Percentiles rank a stretch among this genome's conserved stretches.
Evolutionary conservation across 2,888 invertebrate genomes (phyloP).

Genomic region (Tolmerus cingulatus): DNA sequence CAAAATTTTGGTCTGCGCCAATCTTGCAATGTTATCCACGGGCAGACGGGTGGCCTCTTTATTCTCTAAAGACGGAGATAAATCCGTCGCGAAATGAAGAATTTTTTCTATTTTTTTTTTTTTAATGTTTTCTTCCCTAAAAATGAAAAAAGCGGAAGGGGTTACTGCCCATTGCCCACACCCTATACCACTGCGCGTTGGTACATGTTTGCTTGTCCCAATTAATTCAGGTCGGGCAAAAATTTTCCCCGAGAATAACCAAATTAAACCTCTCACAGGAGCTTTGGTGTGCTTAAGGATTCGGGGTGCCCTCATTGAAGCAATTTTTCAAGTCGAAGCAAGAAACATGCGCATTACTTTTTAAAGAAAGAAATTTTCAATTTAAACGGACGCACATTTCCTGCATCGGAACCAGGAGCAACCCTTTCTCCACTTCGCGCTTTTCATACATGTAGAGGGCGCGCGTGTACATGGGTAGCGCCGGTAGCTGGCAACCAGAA

Average conservation of each 20-base stretch:
- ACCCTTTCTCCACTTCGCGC: slow-evolving; percentile 31
- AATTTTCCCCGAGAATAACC: not conserved
- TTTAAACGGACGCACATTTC: slow-evolving; percentile 40
- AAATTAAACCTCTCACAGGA: slow-evolving; percentile 4
- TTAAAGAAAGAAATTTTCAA: slow-evolving; percentile 36
- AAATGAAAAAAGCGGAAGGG: not conserved
- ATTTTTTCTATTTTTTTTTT: not conserved
- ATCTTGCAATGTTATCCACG: not conserved
- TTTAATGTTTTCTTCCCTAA: not conserved
- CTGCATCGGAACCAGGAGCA: slow-evolving; percentile 13
- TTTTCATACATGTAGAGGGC: slow-evolving; percentile 10
- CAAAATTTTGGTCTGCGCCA: not conserved
- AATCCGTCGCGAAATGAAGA: not conserved
- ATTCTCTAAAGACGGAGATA: not conserved
- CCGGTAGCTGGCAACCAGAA: not conserved
- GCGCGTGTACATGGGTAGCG: not conserved
- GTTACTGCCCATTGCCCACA: not conserved
- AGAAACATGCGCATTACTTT: slow-evolving; percentile 42
- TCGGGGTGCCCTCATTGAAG: not conserved
- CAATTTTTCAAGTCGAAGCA: slow-evolving; percentile 26
- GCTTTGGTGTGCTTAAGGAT: not conserved
- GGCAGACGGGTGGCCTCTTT: not conserved
- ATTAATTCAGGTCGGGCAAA: not conserved
- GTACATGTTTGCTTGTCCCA: not conserved
- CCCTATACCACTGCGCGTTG: not conserved